Conservation (phyloP, 2,888 invertebrate species). For the Drosophila limbata region DNA sequence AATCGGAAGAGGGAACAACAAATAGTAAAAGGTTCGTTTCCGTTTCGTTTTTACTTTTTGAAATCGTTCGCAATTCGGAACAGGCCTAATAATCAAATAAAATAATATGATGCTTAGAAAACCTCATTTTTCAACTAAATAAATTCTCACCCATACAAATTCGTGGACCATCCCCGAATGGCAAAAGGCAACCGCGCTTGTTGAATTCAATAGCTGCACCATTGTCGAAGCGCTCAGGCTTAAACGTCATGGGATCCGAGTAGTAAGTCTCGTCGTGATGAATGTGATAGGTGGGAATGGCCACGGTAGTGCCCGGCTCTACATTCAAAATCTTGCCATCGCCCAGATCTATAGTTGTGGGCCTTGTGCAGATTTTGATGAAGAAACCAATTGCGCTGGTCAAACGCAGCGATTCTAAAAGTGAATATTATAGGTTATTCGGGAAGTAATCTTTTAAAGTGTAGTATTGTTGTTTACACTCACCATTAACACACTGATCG, state of each 20-base stretch:
- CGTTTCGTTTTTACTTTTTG: too few species aligned
- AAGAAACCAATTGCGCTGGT: constrained; percentile 66
- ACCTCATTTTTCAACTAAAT: too few species aligned
- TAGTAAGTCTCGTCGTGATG: constrained; percentile 77
- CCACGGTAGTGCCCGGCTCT: constrained; percentile 72
- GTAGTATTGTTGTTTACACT: constrained; percentile 2
- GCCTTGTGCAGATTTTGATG: constrained; percentile 68
- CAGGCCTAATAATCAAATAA: too few species aligned
- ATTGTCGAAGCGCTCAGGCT: constrained; percentile 81
- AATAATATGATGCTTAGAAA: too few species aligned
- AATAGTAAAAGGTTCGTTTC: too few species aligned
- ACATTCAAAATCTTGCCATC: constrained; percentile 59
- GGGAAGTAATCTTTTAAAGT: not conserved
- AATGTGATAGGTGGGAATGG: constrained; percentile 78
- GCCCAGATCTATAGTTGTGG: constrained; percentile 61
- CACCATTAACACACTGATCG: constrained; percentile 82
- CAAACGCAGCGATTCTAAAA: constrained; percentile 77
- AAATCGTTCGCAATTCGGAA: too few species aligned
- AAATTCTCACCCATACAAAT: constrained; percentile 81
- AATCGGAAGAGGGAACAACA: too few species aligned
- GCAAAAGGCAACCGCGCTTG: constrained; percentile 77
- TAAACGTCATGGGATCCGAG: constrained; percentile 64
- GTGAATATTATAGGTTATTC: not conserved
- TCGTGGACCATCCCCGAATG: constrained; percentile 83
- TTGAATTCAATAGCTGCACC: constrained; percentile 60